Evolutionary conservation across 2,888 invertebrate genomes (phyloP).

Genomic region (Lochmaea capreae): DNA sequence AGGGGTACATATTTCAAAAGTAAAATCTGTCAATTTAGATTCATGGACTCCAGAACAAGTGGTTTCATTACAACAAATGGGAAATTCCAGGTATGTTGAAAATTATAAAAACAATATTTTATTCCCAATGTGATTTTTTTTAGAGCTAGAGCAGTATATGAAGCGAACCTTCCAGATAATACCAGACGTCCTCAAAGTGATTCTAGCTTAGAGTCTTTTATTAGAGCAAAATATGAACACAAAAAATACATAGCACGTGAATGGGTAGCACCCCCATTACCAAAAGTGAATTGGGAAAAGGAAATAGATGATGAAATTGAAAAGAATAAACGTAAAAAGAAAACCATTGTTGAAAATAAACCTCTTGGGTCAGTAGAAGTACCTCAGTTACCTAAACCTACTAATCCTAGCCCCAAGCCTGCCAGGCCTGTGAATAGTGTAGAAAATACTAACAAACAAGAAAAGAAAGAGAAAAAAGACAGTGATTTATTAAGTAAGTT

Average conservation of each 20-base stretch:
- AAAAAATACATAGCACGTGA: slow-evolving; percentile 99
- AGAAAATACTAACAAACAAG: slow-evolving; percentile 45
- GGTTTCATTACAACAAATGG: slow-evolving; percentile 94
- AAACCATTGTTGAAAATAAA: slow-evolving; percentile 66
- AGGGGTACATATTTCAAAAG: slow-evolving; percentile 98
- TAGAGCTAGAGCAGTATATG: slow-evolving; percentile 94
- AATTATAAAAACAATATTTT: not conserved
- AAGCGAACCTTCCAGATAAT: slow-evolving; percentile 95
- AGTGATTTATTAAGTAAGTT: slow-evolving; percentile 54
- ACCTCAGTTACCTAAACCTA: slow-evolving; percentile 73
- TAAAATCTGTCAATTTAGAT: slow-evolving; percentile 98
- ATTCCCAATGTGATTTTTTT: slow-evolving; percentile 12
- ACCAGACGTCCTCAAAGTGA: slow-evolving; percentile 96
- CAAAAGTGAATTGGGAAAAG: slow-evolving; percentile 84
- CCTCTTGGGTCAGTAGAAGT: slow-evolving; percentile 64
- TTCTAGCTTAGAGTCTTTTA: slow-evolving; percentile 93
- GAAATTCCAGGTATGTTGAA: slow-evolving; percentile 77
- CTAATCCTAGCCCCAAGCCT: slow-evolving; percentile 69
- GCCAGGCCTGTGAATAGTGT: slow-evolving; percentile 56
- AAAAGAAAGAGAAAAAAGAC: slow-evolving; percentile 57
- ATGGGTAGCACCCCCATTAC: slow-evolving; percentile 90
- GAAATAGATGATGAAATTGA: slow-evolving; percentile 69
- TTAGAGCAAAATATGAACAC: slow-evolving; percentile 97
- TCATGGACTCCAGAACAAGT: slow-evolving; percentile 97
- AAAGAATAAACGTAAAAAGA: slow-evolving; percentile 85